phyloP scores from a whole-genome alignment of 2,888 invertebrate genomes.

The Morpho achilles region DNA sequence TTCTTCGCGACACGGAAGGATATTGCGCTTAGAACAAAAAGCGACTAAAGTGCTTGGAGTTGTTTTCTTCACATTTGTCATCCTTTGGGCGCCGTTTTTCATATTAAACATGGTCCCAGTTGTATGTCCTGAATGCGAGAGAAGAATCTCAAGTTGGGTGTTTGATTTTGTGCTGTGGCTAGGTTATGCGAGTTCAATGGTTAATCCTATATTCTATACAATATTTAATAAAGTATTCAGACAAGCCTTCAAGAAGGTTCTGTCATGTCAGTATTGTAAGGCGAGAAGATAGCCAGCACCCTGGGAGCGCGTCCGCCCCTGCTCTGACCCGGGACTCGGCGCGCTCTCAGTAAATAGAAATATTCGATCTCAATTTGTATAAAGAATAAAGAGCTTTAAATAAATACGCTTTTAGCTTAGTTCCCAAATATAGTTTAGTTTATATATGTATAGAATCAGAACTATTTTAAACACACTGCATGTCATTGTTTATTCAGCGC shows the following conservation, averaged over 20 bases:
- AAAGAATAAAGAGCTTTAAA: slow-evolving; percentile 51
- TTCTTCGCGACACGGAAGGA: slow-evolving; percentile 89
- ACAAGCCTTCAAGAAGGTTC: slow-evolving; percentile 92
- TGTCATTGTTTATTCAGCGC: background rate
- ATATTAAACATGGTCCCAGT: slow-evolving; percentile 92
- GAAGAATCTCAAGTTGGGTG: slow-evolving; percentile 86
- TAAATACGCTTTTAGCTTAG: slow-evolving; percentile 26
- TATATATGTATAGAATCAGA: no score
- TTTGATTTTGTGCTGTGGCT: slow-evolving; percentile 95
- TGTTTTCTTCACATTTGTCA: slow-evolving; percentile 96
- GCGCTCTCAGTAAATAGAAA: slow-evolving; percentile 74
- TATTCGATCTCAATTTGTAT: slow-evolving; percentile 67
- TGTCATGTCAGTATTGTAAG: slow-evolving; percentile 86
- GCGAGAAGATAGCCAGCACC: slow-evolving; percentile 69
- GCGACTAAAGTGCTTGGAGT: slow-evolving; percentile 97
- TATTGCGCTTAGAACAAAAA: slow-evolving; percentile 94
- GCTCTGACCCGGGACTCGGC: slow-evolving; percentile 65
- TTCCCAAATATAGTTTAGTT: background rate
- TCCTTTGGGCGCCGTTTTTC: slow-evolving; percentile 98
- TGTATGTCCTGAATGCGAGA: slow-evolving; percentile 89
- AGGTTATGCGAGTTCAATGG: slow-evolving; percentile 96
- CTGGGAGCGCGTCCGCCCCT: slow-evolving; percentile 72
- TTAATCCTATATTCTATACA: slow-evolving; percentile 97
- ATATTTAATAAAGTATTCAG: slow-evolving; percentile 97
- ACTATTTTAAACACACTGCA: background rate